phyloP scores from a whole-genome alignment of 1,140 invertebrate genomes.

The Lethocerus indicus region DNA sequence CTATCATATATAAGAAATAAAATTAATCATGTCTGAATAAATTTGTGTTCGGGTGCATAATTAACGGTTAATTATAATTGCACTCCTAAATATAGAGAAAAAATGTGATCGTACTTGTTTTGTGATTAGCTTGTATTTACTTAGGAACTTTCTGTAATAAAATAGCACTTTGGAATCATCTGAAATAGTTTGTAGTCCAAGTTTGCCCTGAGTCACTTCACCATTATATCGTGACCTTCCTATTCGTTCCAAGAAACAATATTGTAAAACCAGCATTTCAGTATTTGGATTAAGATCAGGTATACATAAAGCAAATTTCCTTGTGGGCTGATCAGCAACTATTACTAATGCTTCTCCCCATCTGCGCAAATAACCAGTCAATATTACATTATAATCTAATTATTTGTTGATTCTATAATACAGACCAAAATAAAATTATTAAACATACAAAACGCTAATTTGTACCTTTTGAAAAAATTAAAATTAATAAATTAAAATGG shows the following conservation, averaged over 20 bases:
- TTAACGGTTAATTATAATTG: too few relatives aligned
- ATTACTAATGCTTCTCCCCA: conserved; percentile 46
- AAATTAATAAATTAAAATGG: too few relatives aligned
- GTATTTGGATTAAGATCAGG: conserved; percentile 29
- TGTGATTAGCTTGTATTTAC: conserved; percentile 38
- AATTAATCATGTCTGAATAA: too few relatives aligned
- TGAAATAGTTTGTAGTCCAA: conserved; percentile 31
- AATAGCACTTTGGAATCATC: conserved; percentile 45
- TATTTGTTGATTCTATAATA: too few relatives aligned
- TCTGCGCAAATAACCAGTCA: conserved; percentile 21
- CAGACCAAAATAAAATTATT: too few relatives aligned
- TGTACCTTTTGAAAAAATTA: too few relatives aligned
- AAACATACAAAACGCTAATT: too few relatives aligned
- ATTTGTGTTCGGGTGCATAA: too few relatives aligned
- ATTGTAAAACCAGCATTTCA: conserved; percentile 38
- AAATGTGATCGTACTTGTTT: conserved; percentile 32
- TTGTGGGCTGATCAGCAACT: conserved; percentile 45
- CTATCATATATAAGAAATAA: too few relatives aligned
- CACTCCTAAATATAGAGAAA: background rate
- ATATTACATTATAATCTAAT: background rate
- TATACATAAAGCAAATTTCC: conserved; percentile 38
- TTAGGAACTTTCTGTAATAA: conserved; percentile 43
- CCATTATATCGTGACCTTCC: conserved; percentile 52
- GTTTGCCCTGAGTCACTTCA: conserved; percentile 47
- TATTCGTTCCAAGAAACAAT: conserved; percentile 58